Base-by-base conservation (phyloP, 1,140 invertebrate genomes). In the Pomacea maculata region DNA sequence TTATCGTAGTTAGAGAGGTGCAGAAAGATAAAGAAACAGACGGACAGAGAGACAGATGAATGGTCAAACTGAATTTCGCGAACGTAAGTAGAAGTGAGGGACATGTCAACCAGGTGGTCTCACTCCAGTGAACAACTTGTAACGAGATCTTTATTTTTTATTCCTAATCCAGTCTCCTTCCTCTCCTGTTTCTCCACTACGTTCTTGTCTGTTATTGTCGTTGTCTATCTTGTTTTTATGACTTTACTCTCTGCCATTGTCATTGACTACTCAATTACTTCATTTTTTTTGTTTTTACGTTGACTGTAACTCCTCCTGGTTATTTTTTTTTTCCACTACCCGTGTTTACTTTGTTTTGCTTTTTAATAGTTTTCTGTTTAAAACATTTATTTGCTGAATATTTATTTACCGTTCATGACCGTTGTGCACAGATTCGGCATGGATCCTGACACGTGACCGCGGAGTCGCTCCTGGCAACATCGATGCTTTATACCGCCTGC, bases 401-500 rank as follows among this genome's bases (percentile, higher is more conserved):
- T 45, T 45, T 45, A 45, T 45, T 45, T 45, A 45, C 34, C 34
- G 34, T 45, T 45, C 34, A 1, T 61, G 57, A 14, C 0, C 15
- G 9, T 8, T 61, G 52, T n/a, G 15, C 61, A 17, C 75, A 76
- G 75, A 76, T 54, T 63, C 63, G n/a, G 75, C 75, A 19, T 76
- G 75, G 75, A 76, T 76, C 55, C n/a, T 76, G 57, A 76, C 75
- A 55, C 57, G 75, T n/a, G 75, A 55, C 21, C 55, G 61, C 0
- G 75, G 75, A 15, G 75, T 34, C n/a, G 75, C 75, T 10, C 75
- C 75, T 25, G 12, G 55, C 57, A 64, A 25, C 21, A 54, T 76
- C 55, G 57, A 11, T 19, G 55, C 29, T 1, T n/a, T 76, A 21
- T 14, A 76, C 55, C 11, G 6, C 55, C n/a, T 54, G 6, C 75